Evolutionary conservation across 2,797 vertebrate species (phyloP).

Genomic region (Alauda arvensis): DNA sequence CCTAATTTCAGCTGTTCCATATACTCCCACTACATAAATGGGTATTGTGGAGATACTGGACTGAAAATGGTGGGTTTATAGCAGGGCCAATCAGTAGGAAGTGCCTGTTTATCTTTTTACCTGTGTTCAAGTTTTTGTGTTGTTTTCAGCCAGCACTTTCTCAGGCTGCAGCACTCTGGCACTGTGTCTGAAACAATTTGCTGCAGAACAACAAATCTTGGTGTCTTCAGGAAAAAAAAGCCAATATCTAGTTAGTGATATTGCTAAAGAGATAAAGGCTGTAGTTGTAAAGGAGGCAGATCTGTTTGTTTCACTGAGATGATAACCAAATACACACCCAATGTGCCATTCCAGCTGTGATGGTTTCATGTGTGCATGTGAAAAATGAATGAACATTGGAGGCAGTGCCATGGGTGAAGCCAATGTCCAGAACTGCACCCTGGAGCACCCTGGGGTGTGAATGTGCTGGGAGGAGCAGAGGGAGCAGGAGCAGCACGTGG

Average conservation of each 20-base stretch:
- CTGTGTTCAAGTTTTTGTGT: not conserved
- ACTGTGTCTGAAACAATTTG: not conserved
- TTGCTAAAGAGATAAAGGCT: not conserved
- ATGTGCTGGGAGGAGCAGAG: not conserved
- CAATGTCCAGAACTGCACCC: not conserved
- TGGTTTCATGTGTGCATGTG: not conserved
- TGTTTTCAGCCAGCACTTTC: not conserved
- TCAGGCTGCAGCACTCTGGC: not conserved
- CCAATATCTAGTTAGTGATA: constrained; percentile 5
- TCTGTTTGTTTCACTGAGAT: not conserved
- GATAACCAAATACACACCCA: not conserved
- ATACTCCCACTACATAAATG: not conserved
- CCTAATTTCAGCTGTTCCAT: not conserved
- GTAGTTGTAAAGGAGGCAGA: not conserved
- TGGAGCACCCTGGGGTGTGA: not conserved
- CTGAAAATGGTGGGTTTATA: not conserved
- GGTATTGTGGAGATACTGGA: not conserved
- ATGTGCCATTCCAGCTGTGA: not conserved
- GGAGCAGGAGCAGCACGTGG: not conserved
- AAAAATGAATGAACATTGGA: not conserved
- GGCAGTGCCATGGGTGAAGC: not conserved
- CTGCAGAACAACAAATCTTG: not conserved
- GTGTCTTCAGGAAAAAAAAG: not conserved
- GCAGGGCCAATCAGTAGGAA: not conserved
- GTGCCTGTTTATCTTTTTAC: not conserved